Percentiles rank a stretch among this genome's conserved stretches.
phyloP scores from a whole-genome alignment of 2,113 vertebrate genomes.

The Fulmarus glacialis region DNA sequence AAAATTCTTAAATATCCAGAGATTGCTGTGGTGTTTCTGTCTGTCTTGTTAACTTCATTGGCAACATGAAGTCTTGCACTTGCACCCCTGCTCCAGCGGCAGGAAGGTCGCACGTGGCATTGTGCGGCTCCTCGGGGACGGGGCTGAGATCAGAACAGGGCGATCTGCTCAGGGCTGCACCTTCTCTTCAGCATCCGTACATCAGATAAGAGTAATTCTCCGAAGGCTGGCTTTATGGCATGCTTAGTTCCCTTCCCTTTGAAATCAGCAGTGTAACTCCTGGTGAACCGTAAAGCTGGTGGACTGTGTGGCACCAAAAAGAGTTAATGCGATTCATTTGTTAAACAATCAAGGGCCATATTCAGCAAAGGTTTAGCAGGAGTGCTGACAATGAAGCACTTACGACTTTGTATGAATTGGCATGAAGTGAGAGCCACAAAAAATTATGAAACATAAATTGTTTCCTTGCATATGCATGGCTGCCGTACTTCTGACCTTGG shows the following conservation, averaged over 20 bases:
- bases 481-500: not conserved
- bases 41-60: not conserved
- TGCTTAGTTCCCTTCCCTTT: not conserved
- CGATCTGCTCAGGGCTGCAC: not conserved
- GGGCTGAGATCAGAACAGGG: not conserved
- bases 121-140: not conserved
- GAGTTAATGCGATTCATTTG: not conserved
- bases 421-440: not conserved
- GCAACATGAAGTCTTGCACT: not conserved
- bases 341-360: not conserved
- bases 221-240: not conserved
- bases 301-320: not conserved
- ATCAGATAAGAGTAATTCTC: not conserved
- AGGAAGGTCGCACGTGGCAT: rapidly evolving
- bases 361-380: not conserved
- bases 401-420: not conserved
- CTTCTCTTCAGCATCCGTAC: not conserved
- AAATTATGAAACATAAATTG: not conserved
- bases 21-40: not conserved
- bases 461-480: not conserved
- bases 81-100: not conserved
- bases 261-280: not conserved
- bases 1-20: not conserved
- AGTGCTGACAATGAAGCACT: not conserved
- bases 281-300: not conserved